Base-by-base conservation (phyloP, 2,888 invertebrate genomes). In the Amblyteles armatorius region DNA sequence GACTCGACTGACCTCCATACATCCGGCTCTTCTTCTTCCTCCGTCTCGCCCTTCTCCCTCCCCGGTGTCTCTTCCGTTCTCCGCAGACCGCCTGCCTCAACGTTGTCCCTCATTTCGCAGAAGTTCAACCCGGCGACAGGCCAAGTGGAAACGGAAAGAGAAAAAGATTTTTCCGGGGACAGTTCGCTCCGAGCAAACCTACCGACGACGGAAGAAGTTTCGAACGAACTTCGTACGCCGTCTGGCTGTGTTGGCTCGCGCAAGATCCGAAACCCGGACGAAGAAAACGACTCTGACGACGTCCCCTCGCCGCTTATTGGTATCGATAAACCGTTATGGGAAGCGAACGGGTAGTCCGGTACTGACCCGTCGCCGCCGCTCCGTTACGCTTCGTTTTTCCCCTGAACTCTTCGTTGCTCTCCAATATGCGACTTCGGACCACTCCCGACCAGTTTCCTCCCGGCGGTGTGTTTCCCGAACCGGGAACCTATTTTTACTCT, bases 241-340 rank as follows among this genome's bases (percentile, higher is more conserved):
- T 44, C 83, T 80, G 80, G 78, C 82, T 83, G 86, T 85, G 40
- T 40, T 40, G 40, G 40, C 40, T 40, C 40, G 11, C 86, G 72
- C 78, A 55, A 79, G 74, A 84, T 79, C 82, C 63, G 69, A 82
- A 67, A 13, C 69, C 60, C 71, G 57, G 74, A 79, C 84, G 69
- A 57, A 48, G 69, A 52, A 80, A 73, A 84, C 74, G 65, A 65
- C 74, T 29, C 33, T 65, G 19, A 63, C 77, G 77, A 84, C 76
- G 77, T 69, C 67, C 76, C 57, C 13, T 29, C 79, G 82, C 16
- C 77, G 87, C 89, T 90, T 91, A 91, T 92, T 92, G 90, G 87
- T 89, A 89, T 92, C 91, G 91, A 91, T 91, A 91, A 91, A 89
- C 87, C 87, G 88, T 88, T 88, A 86, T 83, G 83, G 80, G 77